These are phyloP conservation scores for Steinernema feltiae DNA, from an alignment of 1,140 invertebrate species.

Conservation along the genomic window DNA sequence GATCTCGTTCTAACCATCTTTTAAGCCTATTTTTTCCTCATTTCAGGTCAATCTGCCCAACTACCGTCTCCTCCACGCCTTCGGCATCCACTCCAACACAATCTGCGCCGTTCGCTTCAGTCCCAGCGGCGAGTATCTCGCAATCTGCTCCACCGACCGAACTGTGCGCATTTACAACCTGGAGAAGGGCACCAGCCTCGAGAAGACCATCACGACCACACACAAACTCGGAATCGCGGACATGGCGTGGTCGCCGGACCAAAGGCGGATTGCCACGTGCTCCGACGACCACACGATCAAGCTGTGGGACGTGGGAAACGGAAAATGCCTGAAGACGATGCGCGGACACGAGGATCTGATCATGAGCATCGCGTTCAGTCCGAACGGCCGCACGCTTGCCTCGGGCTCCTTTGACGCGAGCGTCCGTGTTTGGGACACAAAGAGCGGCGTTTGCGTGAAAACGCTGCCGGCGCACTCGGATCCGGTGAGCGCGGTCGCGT, in stretches of 20 bases:
- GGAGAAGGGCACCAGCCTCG: slow-evolving; percentile 72
- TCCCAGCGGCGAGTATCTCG: slow-evolving; percentile 96
- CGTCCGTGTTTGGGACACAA: slow-evolving; percentile 97
- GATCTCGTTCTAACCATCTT: too few relatives aligned
- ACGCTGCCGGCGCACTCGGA: slow-evolving; percentile 97
- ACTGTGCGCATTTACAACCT: slow-evolving; percentile 98
- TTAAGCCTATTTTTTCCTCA: not conserved
- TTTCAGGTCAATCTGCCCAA: slow-evolving; percentile 61
- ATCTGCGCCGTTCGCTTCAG: slow-evolving; percentile 99
- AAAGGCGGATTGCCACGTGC: slow-evolving; percentile 84
- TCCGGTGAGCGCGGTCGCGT: slow-evolving; percentile 90
- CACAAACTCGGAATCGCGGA: slow-evolving; percentile 97
- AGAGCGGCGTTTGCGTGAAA: slow-evolving; percentile 96
- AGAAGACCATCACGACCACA: slow-evolving; percentile 63
- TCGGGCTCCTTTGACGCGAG: slow-evolving; percentile 92
- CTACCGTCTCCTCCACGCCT: slow-evolving; percentile 88
- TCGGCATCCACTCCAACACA: slow-evolving; percentile 96
- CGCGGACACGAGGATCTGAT: slow-evolving; percentile 99
- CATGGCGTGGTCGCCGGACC: slow-evolving; percentile 96
- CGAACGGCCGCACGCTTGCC: slow-evolving; percentile 55
- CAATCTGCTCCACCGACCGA: slow-evolving; percentile 91
- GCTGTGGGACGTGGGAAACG: slow-evolving; percentile 22
- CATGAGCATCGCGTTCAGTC: slow-evolving; percentile 99
- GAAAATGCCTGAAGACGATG: slow-evolving; percentile 91
- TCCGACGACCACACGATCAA: slow-evolving; percentile 99